Conservation (phyloP, 2,113 vertebrate species). For the Salvelinus alpinus region DNA sequence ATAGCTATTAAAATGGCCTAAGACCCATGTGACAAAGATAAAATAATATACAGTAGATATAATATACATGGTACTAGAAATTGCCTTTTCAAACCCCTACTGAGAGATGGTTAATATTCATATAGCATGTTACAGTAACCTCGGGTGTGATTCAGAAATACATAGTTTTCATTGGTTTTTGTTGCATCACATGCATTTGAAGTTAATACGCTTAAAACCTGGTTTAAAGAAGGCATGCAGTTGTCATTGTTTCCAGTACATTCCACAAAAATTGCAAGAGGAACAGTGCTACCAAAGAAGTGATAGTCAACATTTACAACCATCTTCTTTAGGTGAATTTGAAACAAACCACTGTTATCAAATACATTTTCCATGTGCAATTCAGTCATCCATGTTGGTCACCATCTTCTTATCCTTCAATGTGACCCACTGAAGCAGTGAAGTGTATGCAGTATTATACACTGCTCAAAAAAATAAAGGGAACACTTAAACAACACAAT, state of each 20-base stretch:
- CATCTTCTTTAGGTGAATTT: neutral
- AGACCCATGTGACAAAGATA: neutral
- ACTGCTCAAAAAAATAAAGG: no score
- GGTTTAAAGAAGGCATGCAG: slow-evolving; percentile 11
- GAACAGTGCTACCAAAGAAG: neutral
- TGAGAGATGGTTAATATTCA: neutral
- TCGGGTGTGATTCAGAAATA: neutral
- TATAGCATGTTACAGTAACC: neutral
- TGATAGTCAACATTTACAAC: neutral
- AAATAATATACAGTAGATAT: neutral
- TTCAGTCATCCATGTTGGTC: slow-evolving; percentile 2
- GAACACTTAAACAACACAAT: no score
- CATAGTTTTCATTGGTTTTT: neutral
- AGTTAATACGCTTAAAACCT: slow-evolving; percentile 3
- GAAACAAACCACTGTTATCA: neutral
- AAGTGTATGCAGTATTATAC: neutral
- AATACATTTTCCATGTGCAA: neutral
- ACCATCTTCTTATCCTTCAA: neutral
- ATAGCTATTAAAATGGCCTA: neutral
- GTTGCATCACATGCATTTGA: slow-evolving; percentile 12
- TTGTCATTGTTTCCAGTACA: neutral
- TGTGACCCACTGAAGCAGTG: neutral
- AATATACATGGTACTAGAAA: neutral
- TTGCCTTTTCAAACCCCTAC: neutral
- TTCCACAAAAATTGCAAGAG: slow-evolving; percentile 6